Conservation (phyloP, 2,888 invertebrate species). For the Tupiocoris notatus region DNA sequence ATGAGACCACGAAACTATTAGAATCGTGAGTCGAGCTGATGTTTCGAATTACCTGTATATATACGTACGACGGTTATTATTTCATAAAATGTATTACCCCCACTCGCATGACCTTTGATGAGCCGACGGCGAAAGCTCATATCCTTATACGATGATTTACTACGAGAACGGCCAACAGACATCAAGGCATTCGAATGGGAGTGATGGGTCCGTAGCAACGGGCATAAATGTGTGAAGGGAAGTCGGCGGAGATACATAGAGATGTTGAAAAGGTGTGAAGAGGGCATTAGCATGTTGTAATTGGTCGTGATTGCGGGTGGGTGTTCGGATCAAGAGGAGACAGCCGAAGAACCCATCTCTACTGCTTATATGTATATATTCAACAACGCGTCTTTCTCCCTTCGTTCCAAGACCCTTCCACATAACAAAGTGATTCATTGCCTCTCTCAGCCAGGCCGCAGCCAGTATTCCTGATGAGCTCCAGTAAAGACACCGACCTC, state of each 20-base stretch:
- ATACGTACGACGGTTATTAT: constrained; percentile 10
- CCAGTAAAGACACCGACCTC: too few relatives aligned
- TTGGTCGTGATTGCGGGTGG: constrained; percentile 34
- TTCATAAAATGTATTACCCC: constrained; percentile 3
- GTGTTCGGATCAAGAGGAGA: constrained; percentile 12
- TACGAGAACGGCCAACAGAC: background rate
- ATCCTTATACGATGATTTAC: constrained; percentile 5
- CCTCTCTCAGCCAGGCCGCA: background rate
- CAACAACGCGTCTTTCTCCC: background rate
- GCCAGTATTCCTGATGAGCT: too few relatives aligned
- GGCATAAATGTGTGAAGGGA: constrained; percentile 3
- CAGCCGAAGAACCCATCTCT: background rate
- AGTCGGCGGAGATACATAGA: too few relatives aligned
- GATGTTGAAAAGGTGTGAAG: constrained; percentile 39
- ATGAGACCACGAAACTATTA: constrained; percentile 28
- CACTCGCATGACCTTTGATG: constrained; percentile 1
- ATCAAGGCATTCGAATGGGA: background rate
- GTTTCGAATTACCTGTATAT: background rate
- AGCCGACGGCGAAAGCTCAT: background rate
- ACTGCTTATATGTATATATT: background rate
- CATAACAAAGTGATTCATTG: constrained; percentile 29
- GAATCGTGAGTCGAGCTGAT: constrained; percentile 25
- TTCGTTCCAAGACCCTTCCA: background rate
- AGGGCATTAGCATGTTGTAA: constrained; percentile 40
- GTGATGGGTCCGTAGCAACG: constrained; percentile 2